Conservation (phyloP, 1,140 invertebrate genomes). For the Zaprionus inermis region DNA sequence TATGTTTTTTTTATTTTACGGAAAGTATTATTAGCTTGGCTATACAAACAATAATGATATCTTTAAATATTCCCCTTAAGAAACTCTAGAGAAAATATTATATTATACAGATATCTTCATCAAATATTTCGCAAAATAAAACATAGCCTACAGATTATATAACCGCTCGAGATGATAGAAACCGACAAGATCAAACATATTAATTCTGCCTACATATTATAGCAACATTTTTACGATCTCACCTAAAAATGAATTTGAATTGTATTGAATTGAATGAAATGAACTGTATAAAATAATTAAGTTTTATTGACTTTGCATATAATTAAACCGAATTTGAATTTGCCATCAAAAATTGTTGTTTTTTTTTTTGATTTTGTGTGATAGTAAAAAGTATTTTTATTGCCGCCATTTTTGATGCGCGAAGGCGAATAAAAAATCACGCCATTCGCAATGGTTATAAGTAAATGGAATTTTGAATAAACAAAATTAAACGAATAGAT, state of each 20-base stretch:
- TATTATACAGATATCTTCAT: neutral
- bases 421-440: conserved; percentile 32
- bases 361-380: conserved; percentile 5
- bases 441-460: conserved; percentile 59
- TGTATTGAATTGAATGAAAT: no score
- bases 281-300: conserved; percentile 11
- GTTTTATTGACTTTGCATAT: neutral
- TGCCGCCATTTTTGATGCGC: conserved; percentile 41
- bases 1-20: no score
- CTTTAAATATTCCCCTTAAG: no score
- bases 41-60: neutral
- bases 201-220: no score
- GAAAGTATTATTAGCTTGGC: no score
- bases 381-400: conserved; percentile 49
- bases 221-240: no score
- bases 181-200: no score
- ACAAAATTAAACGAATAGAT: conserved; percentile 15
- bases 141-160: no score
- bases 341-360: conserved; percentile 32
- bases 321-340: conserved; percentile 7
- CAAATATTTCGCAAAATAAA: no score
- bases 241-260: neutral
- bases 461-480: conserved; percentile 60
- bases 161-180: no score
- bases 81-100: no score